These are phyloP conservation scores for Clavelina lepadiformis DNA, from an alignment of 23 tunicate species.

Conservation along the genomic window DNA sequence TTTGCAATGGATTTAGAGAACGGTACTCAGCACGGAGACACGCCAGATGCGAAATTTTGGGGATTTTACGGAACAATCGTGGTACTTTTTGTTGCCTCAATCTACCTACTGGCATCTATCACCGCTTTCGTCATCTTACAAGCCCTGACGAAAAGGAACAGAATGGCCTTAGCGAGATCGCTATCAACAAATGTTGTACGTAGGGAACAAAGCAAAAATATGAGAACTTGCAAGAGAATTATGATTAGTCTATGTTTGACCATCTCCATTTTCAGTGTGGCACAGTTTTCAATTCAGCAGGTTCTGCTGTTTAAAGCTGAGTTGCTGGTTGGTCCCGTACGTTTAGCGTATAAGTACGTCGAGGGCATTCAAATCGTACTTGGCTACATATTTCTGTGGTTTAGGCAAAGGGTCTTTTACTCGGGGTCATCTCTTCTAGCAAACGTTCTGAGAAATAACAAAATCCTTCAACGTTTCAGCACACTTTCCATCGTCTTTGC, in stretches of 20 bases:
- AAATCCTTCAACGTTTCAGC: slow-evolving; percentile 16
- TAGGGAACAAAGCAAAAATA: no score
- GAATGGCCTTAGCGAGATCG: no score
- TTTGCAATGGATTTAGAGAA: no score
- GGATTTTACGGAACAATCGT: no score
- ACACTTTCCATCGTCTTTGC: slow-evolving; percentile 24
- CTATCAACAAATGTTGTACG: no score
- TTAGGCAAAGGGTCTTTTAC: slow-evolving; percentile 69
- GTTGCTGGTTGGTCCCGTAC: background rate
- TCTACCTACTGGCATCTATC: no score
- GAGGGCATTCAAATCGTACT: slow-evolving; percentile 39
- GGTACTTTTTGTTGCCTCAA: no score
- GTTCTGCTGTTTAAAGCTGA: background rate
- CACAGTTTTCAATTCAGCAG: slow-evolving; percentile 19
- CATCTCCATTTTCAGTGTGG: slow-evolving; percentile 5
- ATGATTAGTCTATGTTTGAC: slow-evolving; percentile 30
- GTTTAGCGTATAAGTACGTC: slow-evolving; percentile 17
- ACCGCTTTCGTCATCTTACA: no score
- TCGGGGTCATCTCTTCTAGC: slow-evolving; percentile 42
- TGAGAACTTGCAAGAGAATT: no score
- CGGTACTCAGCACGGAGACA: no score
- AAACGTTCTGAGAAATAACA: slow-evolving; percentile 28
- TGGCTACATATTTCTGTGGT: slow-evolving; percentile 63
- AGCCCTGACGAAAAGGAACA: no score
- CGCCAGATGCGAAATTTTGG: no score